A percentile compares a stretch with the other conserved stretches of the same genome.
These are phyloP conservation scores for Takifugu bimaculatus DNA, from an alignment of 2,113 vertebrate species.

Conservation along the genomic window DNA sequence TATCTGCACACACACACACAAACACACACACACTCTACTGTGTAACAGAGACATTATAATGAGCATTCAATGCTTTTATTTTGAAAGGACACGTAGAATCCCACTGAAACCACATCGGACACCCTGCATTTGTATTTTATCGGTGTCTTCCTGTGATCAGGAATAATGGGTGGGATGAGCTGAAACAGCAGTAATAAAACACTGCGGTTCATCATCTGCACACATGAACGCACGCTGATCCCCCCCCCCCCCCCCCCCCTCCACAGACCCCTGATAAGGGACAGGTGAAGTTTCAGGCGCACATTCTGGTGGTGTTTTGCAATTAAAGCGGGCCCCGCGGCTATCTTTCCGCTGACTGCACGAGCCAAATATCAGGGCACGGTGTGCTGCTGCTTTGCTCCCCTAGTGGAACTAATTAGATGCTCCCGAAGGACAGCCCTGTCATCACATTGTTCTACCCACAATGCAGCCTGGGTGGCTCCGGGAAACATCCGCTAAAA, in stretches of 20 bases:
- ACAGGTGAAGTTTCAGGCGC: slow-evolving; percentile 59
- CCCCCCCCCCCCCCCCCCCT: slow-evolving; percentile 32
- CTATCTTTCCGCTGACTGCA: slow-evolving; percentile 68
- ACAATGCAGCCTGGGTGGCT: slow-evolving; percentile 58
- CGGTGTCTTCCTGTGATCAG: slow-evolving; percentile 2
- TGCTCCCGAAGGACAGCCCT: slow-evolving; percentile 71
- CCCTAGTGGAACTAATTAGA: slow-evolving; percentile 77
- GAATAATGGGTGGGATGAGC: slow-evolving; percentile 17
- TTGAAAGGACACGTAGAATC: no score
- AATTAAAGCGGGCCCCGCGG: slow-evolving; percentile 71
- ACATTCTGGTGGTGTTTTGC: slow-evolving; percentile 68
- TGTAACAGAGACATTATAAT: not conserved
- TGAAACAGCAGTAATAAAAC: slow-evolving; percentile 15
- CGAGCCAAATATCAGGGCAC: slow-evolving; percentile 72
- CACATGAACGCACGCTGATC: slow-evolving; percentile 31
- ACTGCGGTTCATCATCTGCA: slow-evolving; percentile 31
- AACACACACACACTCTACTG: slow-evolving; percentile 4
- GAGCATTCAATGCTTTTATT: not conserved
- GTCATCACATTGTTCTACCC: slow-evolving; percentile 72
- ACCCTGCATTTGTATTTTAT: no score
- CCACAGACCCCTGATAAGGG: slow-evolving; percentile 55
- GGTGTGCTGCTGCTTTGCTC: slow-evolving; percentile 63
- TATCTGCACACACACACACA: slow-evolving; percentile 18
- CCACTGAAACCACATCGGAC: no score
- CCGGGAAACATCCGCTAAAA: slow-evolving; percentile 51